phyloP scores from a whole-genome alignment of 2,113 vertebrate species.

The Neolamprologus devosi region DNA sequence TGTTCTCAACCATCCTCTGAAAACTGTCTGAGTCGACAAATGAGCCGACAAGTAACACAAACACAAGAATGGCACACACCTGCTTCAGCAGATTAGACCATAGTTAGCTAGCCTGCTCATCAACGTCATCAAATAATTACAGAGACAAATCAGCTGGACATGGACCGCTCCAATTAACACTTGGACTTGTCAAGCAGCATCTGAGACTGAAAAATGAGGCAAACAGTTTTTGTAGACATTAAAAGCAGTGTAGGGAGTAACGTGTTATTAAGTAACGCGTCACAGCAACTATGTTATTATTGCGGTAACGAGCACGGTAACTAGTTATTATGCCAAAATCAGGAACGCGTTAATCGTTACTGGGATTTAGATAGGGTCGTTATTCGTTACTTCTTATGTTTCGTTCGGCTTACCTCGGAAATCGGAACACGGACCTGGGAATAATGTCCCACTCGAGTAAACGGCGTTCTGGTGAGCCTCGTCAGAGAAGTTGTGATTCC shows the following conservation, averaged over 20 bases:
- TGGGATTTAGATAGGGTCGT: fast-evolving
- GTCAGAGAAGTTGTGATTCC: neutral
- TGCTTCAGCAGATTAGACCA: neutral
- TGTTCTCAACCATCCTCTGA: neutral
- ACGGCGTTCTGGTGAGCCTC: neutral
- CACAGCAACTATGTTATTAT: neutral
- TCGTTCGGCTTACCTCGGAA: fast-evolving
- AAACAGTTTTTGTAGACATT: neutral
- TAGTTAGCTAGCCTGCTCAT: neutral
- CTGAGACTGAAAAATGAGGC: neutral
- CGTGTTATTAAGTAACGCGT: fast-evolving
- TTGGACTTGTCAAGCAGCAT: neutral
- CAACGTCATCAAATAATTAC: neutral
- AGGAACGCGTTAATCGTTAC: fast-evolving
- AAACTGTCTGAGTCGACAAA: neutral
- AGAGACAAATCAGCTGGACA: neutral
- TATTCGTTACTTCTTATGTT: neutral
- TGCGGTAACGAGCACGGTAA: neutral
- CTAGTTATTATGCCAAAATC: neutral
- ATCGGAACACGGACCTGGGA: fast-evolving
- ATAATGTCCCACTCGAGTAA: neutral
- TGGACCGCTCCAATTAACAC: neutral
- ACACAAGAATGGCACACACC: neutral
- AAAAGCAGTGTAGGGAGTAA: neutral
- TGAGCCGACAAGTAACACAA: neutral